These are phyloP conservation scores for Zingel zingel DNA, from an alignment of 2,113 vertebrate species.

Conservation along the genomic window DNA sequence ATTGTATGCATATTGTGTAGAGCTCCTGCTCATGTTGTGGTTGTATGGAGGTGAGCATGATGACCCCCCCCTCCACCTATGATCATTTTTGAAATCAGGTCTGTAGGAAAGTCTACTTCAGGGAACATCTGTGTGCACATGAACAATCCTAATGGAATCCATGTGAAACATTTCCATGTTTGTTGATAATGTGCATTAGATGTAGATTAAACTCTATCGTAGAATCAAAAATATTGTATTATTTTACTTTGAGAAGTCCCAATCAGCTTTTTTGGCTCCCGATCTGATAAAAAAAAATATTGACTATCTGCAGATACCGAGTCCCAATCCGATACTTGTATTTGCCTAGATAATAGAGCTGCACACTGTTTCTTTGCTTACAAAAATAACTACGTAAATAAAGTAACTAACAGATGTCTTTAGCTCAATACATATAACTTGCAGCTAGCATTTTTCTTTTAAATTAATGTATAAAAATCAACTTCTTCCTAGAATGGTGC, in stretches of 20 bases:
- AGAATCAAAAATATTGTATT: not conserved
- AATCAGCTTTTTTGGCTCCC: too few species aligned
- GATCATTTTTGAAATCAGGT: not conserved
- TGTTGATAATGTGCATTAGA: not conserved
- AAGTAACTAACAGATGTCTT: too few species aligned
- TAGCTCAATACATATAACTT: too few species aligned
- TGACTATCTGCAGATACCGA: too few species aligned
- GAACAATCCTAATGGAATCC: not conserved
- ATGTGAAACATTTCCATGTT: not conserved
- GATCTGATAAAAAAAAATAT: too few species aligned
- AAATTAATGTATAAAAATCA: too few species aligned
- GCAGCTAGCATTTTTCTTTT: too few species aligned
- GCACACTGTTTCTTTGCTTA: too few species aligned
- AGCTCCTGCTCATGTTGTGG: not conserved
- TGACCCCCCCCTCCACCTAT: not conserved
- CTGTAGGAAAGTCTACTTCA: not conserved
- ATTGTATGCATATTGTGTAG: not conserved
- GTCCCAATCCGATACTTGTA: too few species aligned
- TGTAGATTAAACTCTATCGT: not conserved
- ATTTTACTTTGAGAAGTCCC: not conserved
- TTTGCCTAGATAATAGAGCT: too few species aligned
- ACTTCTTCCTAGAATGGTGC: too few species aligned
- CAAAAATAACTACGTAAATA: too few species aligned
- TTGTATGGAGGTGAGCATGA: not conserved
- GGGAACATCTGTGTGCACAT: not conserved